phyloP scores from a whole-genome alignment of 2,888 invertebrate species.

The Xylota sylvarum region DNA sequence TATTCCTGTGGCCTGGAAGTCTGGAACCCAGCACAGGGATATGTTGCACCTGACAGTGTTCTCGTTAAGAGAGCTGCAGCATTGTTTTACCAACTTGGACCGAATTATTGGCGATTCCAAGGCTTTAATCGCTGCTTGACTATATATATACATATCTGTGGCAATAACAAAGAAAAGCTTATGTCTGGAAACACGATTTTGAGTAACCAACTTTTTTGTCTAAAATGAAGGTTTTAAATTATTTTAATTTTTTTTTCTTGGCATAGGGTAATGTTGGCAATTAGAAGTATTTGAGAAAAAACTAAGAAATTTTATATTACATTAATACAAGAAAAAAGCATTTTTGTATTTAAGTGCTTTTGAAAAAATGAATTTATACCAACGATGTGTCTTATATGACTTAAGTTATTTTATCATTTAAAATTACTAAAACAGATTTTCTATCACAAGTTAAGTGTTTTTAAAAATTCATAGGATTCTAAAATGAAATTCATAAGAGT shows the following conservation, averaged over 20 bases:
- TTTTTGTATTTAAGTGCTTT: slow-evolving; percentile 9
- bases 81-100: too few relatives aligned
- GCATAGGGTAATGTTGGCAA: too few relatives aligned
- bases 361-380: not conserved
- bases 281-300: slow-evolving; percentile 7
- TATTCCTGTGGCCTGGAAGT: too few relatives aligned
- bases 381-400: not conserved
- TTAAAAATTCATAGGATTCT: not conserved
- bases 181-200: not conserved
- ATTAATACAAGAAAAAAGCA: not conserved
- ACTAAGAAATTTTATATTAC: not conserved
- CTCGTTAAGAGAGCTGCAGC: too few relatives aligned
- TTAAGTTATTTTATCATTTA: slow-evolving; percentile 1
- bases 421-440: not conserved
- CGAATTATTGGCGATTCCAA: too few relatives aligned
- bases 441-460: not conserved
- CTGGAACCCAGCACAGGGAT: too few relatives aligned
- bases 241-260: slow-evolving; percentile 4
- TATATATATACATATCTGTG: not conserved
- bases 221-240: slow-evolving; percentile 5
- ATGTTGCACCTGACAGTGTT: too few relatives aligned
- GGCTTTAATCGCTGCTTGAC: too few relatives aligned
- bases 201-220: not conserved
- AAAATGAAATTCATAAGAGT: slow-evolving; percentile 4
- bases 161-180: slow-evolving; percentile 12